Percentiles rank a stretch among this genome's conserved stretches.
Conservation (phyloP, 2,113 vertebrate species). For the Oncorhynchus tshawytscha region DNA sequence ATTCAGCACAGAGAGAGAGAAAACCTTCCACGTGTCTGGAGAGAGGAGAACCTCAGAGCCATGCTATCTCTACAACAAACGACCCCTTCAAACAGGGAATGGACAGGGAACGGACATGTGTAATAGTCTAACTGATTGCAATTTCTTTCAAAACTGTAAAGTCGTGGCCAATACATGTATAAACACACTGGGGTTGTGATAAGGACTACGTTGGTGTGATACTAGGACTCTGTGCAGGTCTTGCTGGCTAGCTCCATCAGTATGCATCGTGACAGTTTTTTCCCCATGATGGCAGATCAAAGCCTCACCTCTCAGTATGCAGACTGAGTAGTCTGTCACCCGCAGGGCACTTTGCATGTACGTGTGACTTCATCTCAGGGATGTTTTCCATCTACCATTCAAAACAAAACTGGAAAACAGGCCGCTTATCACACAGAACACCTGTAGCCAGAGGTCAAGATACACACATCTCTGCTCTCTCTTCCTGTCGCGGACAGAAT, state of each 20-base stretch:
- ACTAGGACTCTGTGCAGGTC: background rate
- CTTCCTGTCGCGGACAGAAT: conserved; percentile 5
- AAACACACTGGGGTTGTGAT: too few relatives aligned
- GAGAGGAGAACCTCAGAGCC: background rate
- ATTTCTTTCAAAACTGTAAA: too few relatives aligned
- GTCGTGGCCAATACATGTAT: too few relatives aligned
- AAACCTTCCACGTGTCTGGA: background rate
- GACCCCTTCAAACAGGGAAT: background rate
- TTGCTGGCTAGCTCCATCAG: background rate
- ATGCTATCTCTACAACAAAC: background rate
- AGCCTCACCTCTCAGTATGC: conserved; percentile 1
- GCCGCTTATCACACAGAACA: conserved; percentile 12
- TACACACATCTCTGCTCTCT: background rate
- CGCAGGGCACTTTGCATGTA: conserved; percentile 23
- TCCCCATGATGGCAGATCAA: background rate
- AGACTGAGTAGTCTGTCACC: background rate
- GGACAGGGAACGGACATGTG: background rate
- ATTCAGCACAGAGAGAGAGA: background rate
- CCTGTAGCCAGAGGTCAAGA: background rate
- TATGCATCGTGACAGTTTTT: background rate
- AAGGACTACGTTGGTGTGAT: background rate
- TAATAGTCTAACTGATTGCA: too few relatives aligned
- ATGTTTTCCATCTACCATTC: conserved; percentile 22
- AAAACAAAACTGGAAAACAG: conserved; percentile 4
- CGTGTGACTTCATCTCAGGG: conserved; percentile 11